A percentile compares a stretch with the other conserved stretches of the same genome.
Evolutionary conservation across 2,888 invertebrate genomes (phyloP).

Genomic region (Morpho achilles): DNA sequence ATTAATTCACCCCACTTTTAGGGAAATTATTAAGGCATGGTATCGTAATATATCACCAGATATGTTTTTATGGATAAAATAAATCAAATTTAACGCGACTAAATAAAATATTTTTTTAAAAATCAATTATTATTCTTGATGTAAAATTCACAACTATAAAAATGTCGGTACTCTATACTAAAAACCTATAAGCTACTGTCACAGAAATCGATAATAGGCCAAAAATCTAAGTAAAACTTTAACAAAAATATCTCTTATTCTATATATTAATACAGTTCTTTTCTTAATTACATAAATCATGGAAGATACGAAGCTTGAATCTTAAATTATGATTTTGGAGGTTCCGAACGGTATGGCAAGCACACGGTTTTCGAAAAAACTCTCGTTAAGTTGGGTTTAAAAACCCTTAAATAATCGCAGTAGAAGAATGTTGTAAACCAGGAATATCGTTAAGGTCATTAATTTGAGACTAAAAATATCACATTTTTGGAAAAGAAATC

Average conservation of each 20-base stretch:
- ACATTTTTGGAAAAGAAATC: no score
- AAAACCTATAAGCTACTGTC: constrained; percentile 18
- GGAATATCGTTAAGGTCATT: no score
- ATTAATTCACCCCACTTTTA: neutral
- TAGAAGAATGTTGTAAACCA: no score
- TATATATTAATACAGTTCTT: constrained; percentile 29
- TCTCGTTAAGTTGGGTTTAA: no score
- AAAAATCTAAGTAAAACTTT: constrained; percentile 26
- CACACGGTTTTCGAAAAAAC: no score
- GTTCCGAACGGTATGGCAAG: neutral
- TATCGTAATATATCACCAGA: neutral
- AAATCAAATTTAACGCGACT: neutral
- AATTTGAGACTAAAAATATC: no score
- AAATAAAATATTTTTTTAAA: neutral
- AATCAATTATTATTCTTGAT: neutral
- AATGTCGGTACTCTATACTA: constrained; percentile 25
- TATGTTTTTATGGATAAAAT: no score
- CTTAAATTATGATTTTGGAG: constrained; percentile 5
- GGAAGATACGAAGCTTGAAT: constrained; percentile 30
- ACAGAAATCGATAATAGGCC: constrained; percentile 25
- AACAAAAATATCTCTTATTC: constrained; percentile 28
- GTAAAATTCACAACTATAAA: constrained; percentile 11
- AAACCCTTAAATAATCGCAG: no score
- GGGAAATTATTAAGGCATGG: neutral
- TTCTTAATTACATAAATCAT: constrained; percentile 28